Evolutionary conservation across 2,113 vertebrate species (phyloP), one percentile per base, ranked within the genome.

Genomic region (Epinephelus lanceolatus): DNA sequence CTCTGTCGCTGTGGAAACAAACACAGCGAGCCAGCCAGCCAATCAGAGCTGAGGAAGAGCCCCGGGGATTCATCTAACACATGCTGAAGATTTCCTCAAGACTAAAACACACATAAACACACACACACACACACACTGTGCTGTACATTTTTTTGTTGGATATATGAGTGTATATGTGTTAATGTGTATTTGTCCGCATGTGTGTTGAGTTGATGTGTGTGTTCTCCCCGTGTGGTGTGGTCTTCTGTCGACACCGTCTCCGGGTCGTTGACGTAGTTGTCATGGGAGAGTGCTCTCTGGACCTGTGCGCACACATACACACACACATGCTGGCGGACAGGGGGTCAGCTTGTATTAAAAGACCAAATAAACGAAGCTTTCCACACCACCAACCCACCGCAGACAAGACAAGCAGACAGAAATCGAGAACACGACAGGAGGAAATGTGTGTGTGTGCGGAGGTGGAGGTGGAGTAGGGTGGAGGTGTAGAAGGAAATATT

Each of bases 261-360:
- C 62, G 92, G 93, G 87, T 93, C 92, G 89, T 89, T 94, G 92
- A 92, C 90, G 83, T 91, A 90, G 92, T 86, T 93, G 91, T 95
- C 93, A 94, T 94, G 94, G 94, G 94, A 95, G 94, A 95, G 86
- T 92, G 91, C 91, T 90, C 89, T 70, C 85, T 84, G 81, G 89
- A 74, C 73, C 18, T 23, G 21, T 33, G 37, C 53, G 57, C 74
- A 60, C 25, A 14, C 76, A 72, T 56, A 71, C 61, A 47, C 62
- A n/a, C 52, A 27, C 80, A 79, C 86, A 82, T 89, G 80, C 72
- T 49, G 18, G 76, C 67, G 73, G 76, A 90, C 83, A 76, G 78
- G 86, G 42, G 91, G 92, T 94, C 90, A 76, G 85, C 76, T 88
- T 93, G 87, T 86, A 93, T 92, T 93, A 91, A 94, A 91, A 93